Percentiles rank a stretch among this genome's conserved stretches.
Conservation (phyloP, 2,888 invertebrate genomes). For the Protodeltote pygarga region DNA sequence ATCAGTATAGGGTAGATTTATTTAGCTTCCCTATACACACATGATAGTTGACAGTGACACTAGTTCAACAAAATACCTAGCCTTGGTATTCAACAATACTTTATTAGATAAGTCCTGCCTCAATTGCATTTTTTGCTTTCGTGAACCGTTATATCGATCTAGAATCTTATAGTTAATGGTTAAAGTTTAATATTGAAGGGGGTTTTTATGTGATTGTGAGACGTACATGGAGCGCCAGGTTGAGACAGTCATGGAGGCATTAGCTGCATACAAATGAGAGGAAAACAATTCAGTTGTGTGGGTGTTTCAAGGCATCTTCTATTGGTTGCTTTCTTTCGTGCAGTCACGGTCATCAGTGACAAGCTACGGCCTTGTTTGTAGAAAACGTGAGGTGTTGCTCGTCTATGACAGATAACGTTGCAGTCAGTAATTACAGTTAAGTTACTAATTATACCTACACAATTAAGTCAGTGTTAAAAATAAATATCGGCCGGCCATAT, state of each 20-base stretch:
- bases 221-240: constrained; percentile 30
- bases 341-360: constrained; percentile 11
- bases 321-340: constrained; percentile 50
- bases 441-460: too few relatives aligned
- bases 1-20: too few relatives aligned
- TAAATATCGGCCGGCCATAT: too few relatives aligned
- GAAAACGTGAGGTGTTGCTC: constrained; percentile 20
- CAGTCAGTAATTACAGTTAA: constrained; percentile 2
- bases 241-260: constrained; percentile 50
- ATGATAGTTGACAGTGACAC: too few relatives aligned
- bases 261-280: constrained; percentile 67
- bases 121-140: constrained; percentile 19
- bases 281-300: constrained; percentile 56
- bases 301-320: constrained; percentile 44
- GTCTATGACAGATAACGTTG: constrained; percentile 27
- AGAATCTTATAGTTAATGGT: neutral
- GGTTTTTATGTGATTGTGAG: constrained; percentile 17
- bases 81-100: too few relatives aligned
- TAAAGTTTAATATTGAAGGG: constrained; percentile 21
- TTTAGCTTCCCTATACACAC: too few relatives aligned
- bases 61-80: too few relatives aligned
- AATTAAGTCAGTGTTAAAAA: too few relatives aligned
- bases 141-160: neutral
- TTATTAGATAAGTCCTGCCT: too few relatives aligned
- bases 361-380: constrained; percentile 26